Base-by-base conservation (phyloP, 2,797 vertebrate species). In the Lepilemur septentrionalis region DNA sequence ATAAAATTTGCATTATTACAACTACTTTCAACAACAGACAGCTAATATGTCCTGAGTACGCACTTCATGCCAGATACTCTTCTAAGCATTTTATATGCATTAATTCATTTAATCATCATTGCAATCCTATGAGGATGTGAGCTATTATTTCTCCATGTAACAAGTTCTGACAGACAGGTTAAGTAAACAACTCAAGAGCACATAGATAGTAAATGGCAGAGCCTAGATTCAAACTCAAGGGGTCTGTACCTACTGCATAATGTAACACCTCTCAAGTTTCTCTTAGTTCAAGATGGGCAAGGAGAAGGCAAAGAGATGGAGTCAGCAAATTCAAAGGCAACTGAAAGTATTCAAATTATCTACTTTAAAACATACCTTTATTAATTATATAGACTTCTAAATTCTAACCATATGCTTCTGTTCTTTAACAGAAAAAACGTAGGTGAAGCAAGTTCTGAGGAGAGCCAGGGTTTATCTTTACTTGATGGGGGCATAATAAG, bases 101-200 rank as follows among this genome's bases (percentile, higher is more conserved):
- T 70, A 94, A 93, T 38, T 83, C 52, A 43, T 35, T 43, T 50
- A 55, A 69, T 75, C 25, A 28, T 18, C 28, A 14, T 3, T 55
- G 30, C 5, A 59, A 48, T 35, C 82, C 57, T 75, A n/a, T 32
- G 63, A 91, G n/a, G 28, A 59, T 65, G n/a, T 3, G 25, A 63
- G 55, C 22, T 75, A 76, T 65, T 94, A 69, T 72, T 85, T 96
- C 85, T 81, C 86, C 72, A 76, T 9, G 30, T 48, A 82, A 82
- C 35, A 91, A 69, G 70, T 72, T 78, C n/a, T 32, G 35, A 81
- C 32, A 84, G 32, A 88, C 55, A 86, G 5, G 25, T 55, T 89
- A 89, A 63, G 43, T 15, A 63, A 84, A 72, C n/a, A 93, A 76
- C 13, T 81, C 14, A 70, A 48, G 41, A 80, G 28, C 32, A 63